phyloP scores from a whole-genome alignment of 2,797 vertebrate genomes.

The Moxostoma hubbsi region DNA sequence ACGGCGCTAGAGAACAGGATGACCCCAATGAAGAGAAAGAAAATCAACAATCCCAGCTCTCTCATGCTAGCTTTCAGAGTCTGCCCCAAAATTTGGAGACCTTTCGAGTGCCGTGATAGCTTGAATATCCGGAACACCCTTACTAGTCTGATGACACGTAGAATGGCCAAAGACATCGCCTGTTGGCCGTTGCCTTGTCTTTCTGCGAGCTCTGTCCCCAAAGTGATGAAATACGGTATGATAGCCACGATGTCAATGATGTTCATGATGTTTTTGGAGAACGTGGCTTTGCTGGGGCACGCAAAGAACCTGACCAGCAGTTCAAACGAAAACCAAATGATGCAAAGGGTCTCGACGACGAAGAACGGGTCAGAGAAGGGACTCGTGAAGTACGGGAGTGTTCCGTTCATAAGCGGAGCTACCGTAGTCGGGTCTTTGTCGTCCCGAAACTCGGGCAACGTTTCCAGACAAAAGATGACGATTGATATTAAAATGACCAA shows the following conservation, averaged over 20 bases:
- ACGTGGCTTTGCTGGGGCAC: conserved; percentile 96
- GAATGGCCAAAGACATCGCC: conserved; percentile 96
- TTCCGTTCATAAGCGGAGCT: conserved; percentile 73
- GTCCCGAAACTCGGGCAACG: conserved; percentile 93
- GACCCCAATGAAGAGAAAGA: conserved; percentile 97
- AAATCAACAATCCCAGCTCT: conserved; percentile 93
- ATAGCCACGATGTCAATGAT: conserved; percentile 99
- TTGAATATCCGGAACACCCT: conserved; percentile 97
- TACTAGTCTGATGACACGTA: conserved; percentile 92
- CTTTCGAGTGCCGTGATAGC: conserved; percentile 96
- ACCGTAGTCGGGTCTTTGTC: conserved; percentile 78
- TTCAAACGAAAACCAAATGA: conserved; percentile 99
- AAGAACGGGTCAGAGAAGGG: conserved; percentile 97
- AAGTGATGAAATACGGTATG: conserved; percentile 97
- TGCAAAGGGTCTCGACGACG: conserved; percentile 96
- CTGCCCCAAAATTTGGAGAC: conserved; percentile 95
- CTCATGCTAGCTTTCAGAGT: conserved; percentile 98
- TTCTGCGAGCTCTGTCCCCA: conserved; percentile 95
- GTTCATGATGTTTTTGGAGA: conserved; percentile 99
- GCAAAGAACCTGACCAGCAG: conserved; percentile 94
- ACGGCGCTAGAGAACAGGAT: conserved; percentile 98
- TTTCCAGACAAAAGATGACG: conserved; percentile 98
- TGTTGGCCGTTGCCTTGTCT: conserved; percentile 95
- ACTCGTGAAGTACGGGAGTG: conserved; percentile 71
- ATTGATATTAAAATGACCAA: conserved; percentile 98